Evolutionary conservation across 2,888 invertebrate species (phyloP).

Genomic region (Conistra vaccinii): DNA sequence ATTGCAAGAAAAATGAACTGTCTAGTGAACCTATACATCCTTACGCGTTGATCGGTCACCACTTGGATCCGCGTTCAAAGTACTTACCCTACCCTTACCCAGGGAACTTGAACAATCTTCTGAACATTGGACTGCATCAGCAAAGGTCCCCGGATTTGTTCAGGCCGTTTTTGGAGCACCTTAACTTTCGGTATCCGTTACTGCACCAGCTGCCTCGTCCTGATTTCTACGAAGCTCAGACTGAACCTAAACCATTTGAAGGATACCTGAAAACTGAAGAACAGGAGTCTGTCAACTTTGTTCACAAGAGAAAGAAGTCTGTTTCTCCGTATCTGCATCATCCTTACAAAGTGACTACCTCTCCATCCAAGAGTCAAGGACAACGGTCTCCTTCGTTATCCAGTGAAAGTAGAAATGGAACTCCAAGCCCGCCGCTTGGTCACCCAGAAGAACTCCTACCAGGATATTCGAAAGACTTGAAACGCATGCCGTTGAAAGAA

Average conservation of each 20-base stretch:
- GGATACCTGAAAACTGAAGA: conserved; percentile 81
- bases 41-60: conserved; percentile 83
- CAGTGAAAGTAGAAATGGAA: conserved; percentile 89
- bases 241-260: conserved; percentile 77
- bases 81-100: conserved; percentile 92
- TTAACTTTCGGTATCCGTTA: conserved; percentile 85
- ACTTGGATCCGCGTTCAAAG: conserved; percentile 83
- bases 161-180: conserved; percentile 86
- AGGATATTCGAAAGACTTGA: conserved; percentile 84
- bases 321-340: conserved; percentile 86
- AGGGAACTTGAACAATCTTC: conserved; percentile 92
- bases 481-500: conserved; percentile 89
- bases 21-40: conserved; percentile 83
- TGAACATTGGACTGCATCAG: conserved; percentile 92
- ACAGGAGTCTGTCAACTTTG: conserved; percentile 80
- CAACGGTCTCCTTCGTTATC: conserved; percentile 84
- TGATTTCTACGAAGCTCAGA: conserved; percentile 78
- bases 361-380: conserved; percentile 85
- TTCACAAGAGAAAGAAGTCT: conserved; percentile 83
- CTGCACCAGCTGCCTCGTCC: conserved; percentile 85
- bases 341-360: conserved; percentile 83
- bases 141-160: conserved; percentile 87
- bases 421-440: conserved; percentile 89
- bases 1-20: conserved; percentile 82
- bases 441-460: conserved; percentile 87